Evolutionary conservation across 2,888 invertebrate genomes (phyloP).

Genomic region (Dynastes grantii): DNA sequence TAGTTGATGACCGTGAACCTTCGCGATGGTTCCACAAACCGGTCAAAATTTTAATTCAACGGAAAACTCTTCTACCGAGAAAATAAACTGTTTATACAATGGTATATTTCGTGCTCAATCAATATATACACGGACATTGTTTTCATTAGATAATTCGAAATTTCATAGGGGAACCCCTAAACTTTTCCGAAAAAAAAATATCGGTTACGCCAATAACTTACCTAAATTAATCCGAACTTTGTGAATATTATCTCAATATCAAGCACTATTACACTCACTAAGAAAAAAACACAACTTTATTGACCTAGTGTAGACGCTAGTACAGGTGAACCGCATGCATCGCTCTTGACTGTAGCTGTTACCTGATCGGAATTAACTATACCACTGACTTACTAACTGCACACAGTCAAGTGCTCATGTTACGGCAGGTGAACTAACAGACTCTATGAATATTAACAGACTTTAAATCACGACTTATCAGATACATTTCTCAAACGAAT

Average conservation of each 20-base stretch:
- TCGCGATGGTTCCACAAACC: constrained; percentile 51
- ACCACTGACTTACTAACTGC: constrained; percentile 60
- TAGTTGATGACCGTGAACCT: constrained; percentile 54
- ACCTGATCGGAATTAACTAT: constrained; percentile 58
- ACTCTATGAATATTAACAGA: constrained; percentile 44
- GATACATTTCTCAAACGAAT: constrained; percentile 18
- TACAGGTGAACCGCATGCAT: constrained; percentile 49
- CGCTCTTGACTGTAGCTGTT: constrained; percentile 55
- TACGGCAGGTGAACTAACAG: constrained; percentile 59
- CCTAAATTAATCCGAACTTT: constrained; percentile 32
- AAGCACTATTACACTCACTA: constrained; percentile 46
- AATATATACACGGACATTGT: neutral
- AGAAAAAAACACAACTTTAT: constrained; percentile 47
- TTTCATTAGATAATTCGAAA: constrained; percentile 9
- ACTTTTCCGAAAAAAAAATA: neutral
- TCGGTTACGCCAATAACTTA: neutral
- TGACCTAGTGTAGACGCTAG: constrained; percentile 49
- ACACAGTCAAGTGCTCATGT: constrained; percentile 56
- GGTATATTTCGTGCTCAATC: neutral
- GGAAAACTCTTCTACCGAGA: constrained; percentile 32
- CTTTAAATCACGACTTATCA: constrained; percentile 40
- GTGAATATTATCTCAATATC: constrained; percentile 1
- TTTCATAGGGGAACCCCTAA: neutral
- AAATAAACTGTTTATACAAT: neutral
- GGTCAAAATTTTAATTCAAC: constrained; percentile 53